Conservation (phyloP, 2,797 vertebrate species). For the Serranus cabrilla region DNA sequence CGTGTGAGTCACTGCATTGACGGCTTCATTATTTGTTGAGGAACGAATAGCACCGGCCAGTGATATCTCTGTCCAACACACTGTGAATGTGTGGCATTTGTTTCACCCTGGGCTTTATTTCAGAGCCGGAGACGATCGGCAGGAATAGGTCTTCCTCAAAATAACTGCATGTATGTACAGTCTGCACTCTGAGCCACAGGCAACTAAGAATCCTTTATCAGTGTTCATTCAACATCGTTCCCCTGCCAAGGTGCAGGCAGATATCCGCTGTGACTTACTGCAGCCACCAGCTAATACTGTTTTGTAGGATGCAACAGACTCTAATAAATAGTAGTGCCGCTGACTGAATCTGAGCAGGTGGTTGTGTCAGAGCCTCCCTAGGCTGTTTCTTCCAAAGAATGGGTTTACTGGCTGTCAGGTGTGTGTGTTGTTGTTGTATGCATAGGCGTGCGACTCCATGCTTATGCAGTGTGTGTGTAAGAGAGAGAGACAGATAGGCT, state of each 20-base stretch:
- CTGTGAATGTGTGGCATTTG: slow-evolving; percentile 48
- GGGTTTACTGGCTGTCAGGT: slow-evolving; percentile 60
- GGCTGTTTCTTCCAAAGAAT: slow-evolving; percentile 63
- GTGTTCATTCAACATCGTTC: slow-evolving; percentile 57
- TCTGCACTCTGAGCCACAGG: slow-evolving; percentile 53
- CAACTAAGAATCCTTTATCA: slow-evolving; percentile 61
- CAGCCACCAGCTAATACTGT: slow-evolving; percentile 65
- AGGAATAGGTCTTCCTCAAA: slow-evolving; percentile 58
- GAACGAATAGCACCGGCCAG: slow-evolving; percentile 52
- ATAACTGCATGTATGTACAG: slow-evolving; percentile 51
- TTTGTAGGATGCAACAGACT: slow-evolving; percentile 43
- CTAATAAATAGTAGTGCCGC: slow-evolving; percentile 57
- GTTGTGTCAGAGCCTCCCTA: slow-evolving; percentile 63
- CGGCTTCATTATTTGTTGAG: slow-evolving; percentile 62
- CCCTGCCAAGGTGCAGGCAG: slow-evolving; percentile 47
- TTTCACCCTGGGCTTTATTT: slow-evolving; percentile 56
- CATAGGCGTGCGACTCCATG: slow-evolving; percentile 42
- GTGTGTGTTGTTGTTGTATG: slow-evolving; percentile 40
- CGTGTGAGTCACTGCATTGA: slow-evolving; percentile 70
- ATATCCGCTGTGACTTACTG: slow-evolving; percentile 54
- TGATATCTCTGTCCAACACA: slow-evolving; percentile 64
- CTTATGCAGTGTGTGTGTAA: slow-evolving; percentile 46
- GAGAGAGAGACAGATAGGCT: slow-evolving; percentile 47
- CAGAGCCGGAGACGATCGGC: slow-evolving; percentile 21
- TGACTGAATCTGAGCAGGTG: slow-evolving; percentile 70